These are phyloP conservation scores for Diabrotica balteata DNA, from an alignment of 2,888 invertebrate genomes.

Conservation along the genomic window DNA sequence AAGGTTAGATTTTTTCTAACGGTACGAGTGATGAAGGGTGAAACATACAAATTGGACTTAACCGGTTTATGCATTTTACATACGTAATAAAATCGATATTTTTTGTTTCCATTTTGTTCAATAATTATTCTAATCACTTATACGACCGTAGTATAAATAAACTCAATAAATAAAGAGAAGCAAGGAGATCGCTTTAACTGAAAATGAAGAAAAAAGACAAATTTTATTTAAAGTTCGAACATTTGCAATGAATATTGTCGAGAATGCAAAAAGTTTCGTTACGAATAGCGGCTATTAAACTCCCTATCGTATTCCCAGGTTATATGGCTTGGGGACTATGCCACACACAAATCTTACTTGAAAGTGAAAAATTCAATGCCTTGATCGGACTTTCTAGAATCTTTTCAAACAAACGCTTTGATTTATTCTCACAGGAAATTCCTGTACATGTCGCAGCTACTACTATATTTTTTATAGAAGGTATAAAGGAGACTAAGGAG, in stretches of 20 bases:
- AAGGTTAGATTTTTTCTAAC: no score
- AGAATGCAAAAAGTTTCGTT: slow-evolving; percentile 20
- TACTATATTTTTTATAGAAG: no score
- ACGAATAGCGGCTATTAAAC: slow-evolving; percentile 24
- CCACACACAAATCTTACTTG: slow-evolving; percentile 25
- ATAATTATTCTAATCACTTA: no score
- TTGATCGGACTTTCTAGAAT: slow-evolving; percentile 24
- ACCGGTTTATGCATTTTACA: no score
- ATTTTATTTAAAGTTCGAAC: slow-evolving; percentile 19
- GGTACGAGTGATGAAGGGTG: no score
- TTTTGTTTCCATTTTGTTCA: no score
- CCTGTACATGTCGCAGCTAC: slow-evolving; percentile 5
- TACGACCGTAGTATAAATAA: no score
- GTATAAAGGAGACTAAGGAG: no score
- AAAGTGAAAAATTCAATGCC: slow-evolving; percentile 28
- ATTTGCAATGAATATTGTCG: slow-evolving; percentile 20
- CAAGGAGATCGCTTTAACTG: background rate
- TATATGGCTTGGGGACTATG: slow-evolving; percentile 20
- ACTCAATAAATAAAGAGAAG: no score
- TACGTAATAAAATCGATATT: no score
- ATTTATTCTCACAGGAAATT: slow-evolving; percentile 19
- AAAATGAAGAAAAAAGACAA: slow-evolving; percentile 10
- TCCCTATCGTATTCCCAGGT: slow-evolving; percentile 21
- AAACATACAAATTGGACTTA: no score
- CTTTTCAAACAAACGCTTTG: slow-evolving; percentile 25